These are phyloP conservation scores for Echinometra lucunter DNA, from an alignment of 53 echinoderm and acorn worm genomes.

Conservation along the genomic window DNA sequence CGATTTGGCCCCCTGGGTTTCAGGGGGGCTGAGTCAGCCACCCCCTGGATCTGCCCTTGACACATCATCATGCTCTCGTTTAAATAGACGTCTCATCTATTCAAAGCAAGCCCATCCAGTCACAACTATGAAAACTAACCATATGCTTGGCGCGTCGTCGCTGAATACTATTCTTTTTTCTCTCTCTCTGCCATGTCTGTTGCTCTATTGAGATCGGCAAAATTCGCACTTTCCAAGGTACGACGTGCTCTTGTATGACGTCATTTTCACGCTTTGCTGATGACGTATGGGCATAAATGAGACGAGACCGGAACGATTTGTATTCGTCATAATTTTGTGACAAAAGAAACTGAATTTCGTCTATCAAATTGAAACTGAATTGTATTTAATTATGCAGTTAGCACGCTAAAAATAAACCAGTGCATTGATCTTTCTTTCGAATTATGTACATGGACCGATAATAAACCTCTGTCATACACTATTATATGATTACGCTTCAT, in stretches of 20 bases:
- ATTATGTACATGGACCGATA: too few species aligned
- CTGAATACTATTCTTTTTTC: not conserved
- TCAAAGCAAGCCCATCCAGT: not conserved
- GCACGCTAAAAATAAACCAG: not conserved
- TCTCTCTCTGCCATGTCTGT: not conserved
- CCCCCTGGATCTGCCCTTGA: too few species aligned
- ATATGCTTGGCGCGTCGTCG: not conserved
- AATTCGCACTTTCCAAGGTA: conserved; percentile 23
- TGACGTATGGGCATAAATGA: not conserved
- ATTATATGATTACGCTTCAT: too few species aligned
- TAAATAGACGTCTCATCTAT: not conserved
- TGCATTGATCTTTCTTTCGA: not conserved
- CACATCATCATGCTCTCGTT: not conserved
- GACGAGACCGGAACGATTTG: not conserved
- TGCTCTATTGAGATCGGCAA: not conserved
- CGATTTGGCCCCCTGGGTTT: too few species aligned
- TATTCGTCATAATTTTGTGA: not conserved
- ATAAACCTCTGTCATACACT: too few species aligned
- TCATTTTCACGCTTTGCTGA: conserved; percentile 2
- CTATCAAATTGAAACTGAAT: not conserved
- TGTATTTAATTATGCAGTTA: too few species aligned
- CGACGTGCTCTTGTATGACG: not conserved
- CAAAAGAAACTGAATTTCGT: not conserved
- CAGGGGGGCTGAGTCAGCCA: too few species aligned
- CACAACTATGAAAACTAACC: not conserved